Evolutionary conservation across 2,113 vertebrate genomes (phyloP).

Genomic region (Synchiropus splendidus): DNA sequence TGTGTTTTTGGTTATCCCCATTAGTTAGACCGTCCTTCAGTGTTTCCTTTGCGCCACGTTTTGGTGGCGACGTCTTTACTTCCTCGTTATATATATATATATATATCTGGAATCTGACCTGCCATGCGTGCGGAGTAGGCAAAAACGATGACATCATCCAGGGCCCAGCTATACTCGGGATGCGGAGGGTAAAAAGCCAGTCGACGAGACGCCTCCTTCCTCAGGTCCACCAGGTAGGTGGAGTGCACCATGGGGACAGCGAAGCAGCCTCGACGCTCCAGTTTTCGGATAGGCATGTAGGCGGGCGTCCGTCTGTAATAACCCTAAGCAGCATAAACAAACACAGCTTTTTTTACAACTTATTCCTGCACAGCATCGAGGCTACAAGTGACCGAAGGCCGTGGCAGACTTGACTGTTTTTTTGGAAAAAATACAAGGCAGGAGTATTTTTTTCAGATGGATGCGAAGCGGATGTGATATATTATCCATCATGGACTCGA

Average conservation of each 20-base stretch:
- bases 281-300: slow-evolving; percentile 78
- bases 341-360: neutral
- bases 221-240: slow-evolving; percentile 77
- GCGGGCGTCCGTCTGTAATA: slow-evolving; percentile 81
- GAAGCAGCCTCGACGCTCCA: slow-evolving; percentile 75
- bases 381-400: too few species aligned
- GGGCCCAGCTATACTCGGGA: slow-evolving; percentile 76
- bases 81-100: too few species aligned
- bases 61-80: neutral
- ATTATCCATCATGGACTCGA: too few species aligned
- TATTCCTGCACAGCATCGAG: neutral
- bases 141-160: slow-evolving; percentile 87
- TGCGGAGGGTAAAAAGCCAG: slow-evolving; percentile 79
- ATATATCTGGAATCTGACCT: slow-evolving; percentile 53
- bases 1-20: too few species aligned
- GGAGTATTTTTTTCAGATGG: too few species aligned
- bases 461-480: too few species aligned
- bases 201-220: slow-evolving; percentile 67
- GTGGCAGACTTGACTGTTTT: too few species aligned
- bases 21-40: too few species aligned
- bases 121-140: slow-evolving; percentile 79
- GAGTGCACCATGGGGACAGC: slow-evolving; percentile 88
- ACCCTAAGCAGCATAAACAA: slow-evolving; percentile 54
- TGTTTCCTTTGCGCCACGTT: too few species aligned
- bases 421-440: too few species aligned